These are phyloP conservation scores for Ganaspis brasiliensis DNA, from an alignment of 2,888 invertebrate genomes.

Conservation along the genomic window DNA sequence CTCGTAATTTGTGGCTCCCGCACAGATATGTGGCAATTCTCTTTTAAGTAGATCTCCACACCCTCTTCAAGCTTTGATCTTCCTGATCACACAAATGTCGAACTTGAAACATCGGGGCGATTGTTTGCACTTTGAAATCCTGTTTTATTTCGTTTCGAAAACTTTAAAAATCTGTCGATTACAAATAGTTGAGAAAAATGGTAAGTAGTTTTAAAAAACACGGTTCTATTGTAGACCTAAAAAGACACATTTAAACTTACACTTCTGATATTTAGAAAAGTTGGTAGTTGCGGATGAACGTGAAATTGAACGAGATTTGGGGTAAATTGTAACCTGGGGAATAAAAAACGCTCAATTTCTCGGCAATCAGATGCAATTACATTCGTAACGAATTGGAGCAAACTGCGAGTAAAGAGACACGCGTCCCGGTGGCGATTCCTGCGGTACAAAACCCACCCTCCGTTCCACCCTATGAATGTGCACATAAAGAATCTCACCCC, in stretches of 20 bases:
- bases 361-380: conserved; percentile 76
- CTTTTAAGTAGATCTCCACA: conserved; percentile 20
- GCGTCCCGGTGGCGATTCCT: conserved; percentile 71
- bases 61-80: conserved; percentile 17
- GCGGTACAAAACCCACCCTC: conserved; percentile 69
- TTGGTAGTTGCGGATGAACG: background rate
- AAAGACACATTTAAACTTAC: background rate
- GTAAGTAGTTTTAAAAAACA: no score
- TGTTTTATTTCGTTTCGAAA: background rate
- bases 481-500: conserved; percentile 64
- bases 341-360: conserved; percentile 67
- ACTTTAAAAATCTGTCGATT: background rate
- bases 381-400: conserved; percentile 74
- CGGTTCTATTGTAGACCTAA: no score
- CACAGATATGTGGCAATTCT: conserved; percentile 51
- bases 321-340: background rate
- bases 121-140: background rate
- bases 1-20: conserved; percentile 58
- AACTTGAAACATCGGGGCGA: background rate
- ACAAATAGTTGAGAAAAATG: no score
- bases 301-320: conserved; percentile 16
- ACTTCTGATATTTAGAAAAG: background rate
- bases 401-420: conserved; percentile 62
- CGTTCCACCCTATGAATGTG: conserved; percentile 51
- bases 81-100: conserved; percentile 28